A percentile compares a stretch with the other conserved stretches of the same genome.
Conservation (phyloP, 1,140 invertebrate species). For the Anoplophora glabripennis region DNA sequence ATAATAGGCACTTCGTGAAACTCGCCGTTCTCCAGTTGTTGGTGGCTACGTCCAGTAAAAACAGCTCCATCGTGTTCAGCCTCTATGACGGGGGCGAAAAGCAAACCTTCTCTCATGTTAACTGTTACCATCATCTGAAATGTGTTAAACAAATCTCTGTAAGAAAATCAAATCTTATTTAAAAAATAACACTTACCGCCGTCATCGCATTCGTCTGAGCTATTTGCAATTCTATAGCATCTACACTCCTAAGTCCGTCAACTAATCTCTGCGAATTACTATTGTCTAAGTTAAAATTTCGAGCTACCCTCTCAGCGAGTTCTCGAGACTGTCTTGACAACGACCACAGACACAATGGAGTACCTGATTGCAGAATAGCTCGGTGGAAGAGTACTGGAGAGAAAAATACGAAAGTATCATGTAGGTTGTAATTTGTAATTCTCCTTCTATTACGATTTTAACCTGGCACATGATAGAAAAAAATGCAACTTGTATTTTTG, state of each 20-base stretch:
- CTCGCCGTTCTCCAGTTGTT: constrained; percentile 29
- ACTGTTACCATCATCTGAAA: not conserved
- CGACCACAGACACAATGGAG: constrained; percentile 15
- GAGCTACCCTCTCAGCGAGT: not conserved
- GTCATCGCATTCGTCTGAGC: not conserved
- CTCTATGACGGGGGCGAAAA: constrained; percentile 33
- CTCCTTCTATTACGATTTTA: no score
- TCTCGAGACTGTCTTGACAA: constrained; percentile 1
- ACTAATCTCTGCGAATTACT: constrained; percentile 4
- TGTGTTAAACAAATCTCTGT: not conserved
- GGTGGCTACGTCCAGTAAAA: constrained; percentile 28
- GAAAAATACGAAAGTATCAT: not conserved
- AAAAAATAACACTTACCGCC: not conserved
- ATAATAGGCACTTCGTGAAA: constrained; percentile 36
- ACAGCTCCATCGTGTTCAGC: constrained; percentile 26
- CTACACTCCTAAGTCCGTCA: constrained; percentile 9
- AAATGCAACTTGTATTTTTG: no score
- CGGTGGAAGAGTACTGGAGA: constrained; percentile 21
- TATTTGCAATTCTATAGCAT: constrained; percentile 7
- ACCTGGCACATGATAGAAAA: no score
- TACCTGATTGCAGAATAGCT: constrained; percentile 20
- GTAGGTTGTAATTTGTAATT: no score
- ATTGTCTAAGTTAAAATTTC: constrained; percentile 6
- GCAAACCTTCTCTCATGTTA: constrained; percentile 25
- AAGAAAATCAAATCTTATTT: not conserved